Evolutionary conservation across 2,888 invertebrate genomes (phyloP), one percentile per base, ranked within the genome.

Genomic region (Sceliomorpha sp.): DNA sequence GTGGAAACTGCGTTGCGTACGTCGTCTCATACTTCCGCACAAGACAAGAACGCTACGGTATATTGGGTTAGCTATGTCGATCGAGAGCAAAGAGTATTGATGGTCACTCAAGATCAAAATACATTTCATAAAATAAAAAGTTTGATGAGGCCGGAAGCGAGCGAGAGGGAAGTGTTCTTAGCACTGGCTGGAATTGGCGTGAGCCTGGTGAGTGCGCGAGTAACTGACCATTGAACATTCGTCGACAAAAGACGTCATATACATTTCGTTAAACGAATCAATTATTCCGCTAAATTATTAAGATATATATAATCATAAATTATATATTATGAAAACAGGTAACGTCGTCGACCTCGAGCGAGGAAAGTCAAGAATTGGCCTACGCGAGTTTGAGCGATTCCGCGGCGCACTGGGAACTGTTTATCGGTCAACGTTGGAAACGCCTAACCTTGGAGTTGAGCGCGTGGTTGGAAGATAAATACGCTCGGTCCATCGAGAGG

Each of bases 31-130:
- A 9, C 6, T 31, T 17, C 8, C 9, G 92, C 93, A 63, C 90
- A 93, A 51, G 93, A 92, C 81, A 94, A 94, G 81, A 94, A 94
- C 84, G 92, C 94, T 2, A 89, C 92, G 0, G 93, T 96, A 6
- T 94, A 94, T 86, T 96, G 95, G 95, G 91, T 94, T 27, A 94
- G 94, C 2, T 95, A 93, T 81, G 90, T 94, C 86, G 94, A 95
- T 68, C 93, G 92, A 0, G 91, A 92, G 37, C 95, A 96, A 85
- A 89, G 94, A 76, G 93, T 94, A 0, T 89, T 95, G 55, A 90
- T 94, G 9, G 91, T 96, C 77, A 94, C 95, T 0, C 95, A 95
- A 85, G 94, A 95, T 64, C 92, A 94, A 78, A 89, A 92, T 64
- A 91, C 94, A 34, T 86, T 81, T 45, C 36, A 78, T 1, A 84